phyloP scores from a whole-genome alignment of 2,888 invertebrate species.

The Zaprionus obscuricornis region DNA sequence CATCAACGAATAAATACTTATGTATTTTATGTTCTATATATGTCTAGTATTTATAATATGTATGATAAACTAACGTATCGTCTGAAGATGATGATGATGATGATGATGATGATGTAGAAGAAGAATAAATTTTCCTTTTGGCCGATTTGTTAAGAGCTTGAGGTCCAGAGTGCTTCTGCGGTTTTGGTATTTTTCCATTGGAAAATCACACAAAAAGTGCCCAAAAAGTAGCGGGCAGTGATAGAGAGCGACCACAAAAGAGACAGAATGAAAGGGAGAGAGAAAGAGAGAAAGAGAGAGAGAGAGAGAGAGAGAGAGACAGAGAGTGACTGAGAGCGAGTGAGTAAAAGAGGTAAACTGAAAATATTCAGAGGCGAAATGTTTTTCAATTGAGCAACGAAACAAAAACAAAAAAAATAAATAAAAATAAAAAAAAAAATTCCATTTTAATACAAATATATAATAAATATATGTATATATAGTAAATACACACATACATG shows the following conservation, averaged over 20 bases:
- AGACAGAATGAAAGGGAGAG: not conserved
- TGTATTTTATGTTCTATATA: too few relatives aligned
- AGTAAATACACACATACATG: not conserved
- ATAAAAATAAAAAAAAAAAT: slow-evolving; percentile 12
- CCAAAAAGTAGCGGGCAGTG: not conserved
- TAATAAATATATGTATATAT: slow-evolving; percentile 3
- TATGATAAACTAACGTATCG: slow-evolving; percentile 1
- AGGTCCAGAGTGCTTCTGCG: slow-evolving; percentile 7
- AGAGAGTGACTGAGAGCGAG: not conserved
- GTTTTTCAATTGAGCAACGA: slow-evolving; percentile 23
- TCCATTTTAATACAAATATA: slow-evolving; percentile 9
- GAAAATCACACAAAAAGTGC: slow-evolving; percentile 11
- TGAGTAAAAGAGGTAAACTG: too few relatives aligned
- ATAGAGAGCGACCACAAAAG: not conserved
- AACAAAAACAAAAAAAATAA: slow-evolving; percentile 14
- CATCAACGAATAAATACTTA: not conserved
- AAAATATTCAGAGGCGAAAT: slow-evolving; percentile 21
- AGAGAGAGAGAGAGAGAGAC: not conserved
- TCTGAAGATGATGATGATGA: too few relatives aligned
- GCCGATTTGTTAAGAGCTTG: not conserved
- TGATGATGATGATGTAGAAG: too few relatives aligned
- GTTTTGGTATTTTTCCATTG: slow-evolving; percentile 41
- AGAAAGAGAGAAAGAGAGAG: not conserved
- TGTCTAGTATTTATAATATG: too few relatives aligned
- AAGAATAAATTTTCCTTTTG: slow-evolving; percentile 7